Evolutionary conservation across 2,797 vertebrate species (phyloP), one percentile per base, ranked within the genome.

Genomic region (Bovichtus diacanthus): DNA sequence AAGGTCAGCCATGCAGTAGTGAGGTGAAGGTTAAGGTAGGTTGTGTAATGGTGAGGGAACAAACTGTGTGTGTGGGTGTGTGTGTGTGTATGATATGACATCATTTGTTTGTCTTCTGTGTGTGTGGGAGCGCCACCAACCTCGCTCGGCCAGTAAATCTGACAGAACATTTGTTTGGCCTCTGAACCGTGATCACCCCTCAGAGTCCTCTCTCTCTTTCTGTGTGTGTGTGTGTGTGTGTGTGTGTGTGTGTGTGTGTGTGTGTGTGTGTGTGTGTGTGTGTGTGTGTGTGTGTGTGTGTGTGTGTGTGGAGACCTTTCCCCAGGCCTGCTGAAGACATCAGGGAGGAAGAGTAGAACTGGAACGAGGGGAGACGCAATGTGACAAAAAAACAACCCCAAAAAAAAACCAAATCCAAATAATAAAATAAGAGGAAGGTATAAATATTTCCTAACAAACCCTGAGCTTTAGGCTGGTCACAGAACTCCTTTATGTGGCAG

Each of bases 161-260:
- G 96, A 95, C 94, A 95, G 94, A 96, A 94, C 95, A 95, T 96
- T 94, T 94, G 94, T 96, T 96, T 96, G 96, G 94, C 94, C 95
- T 95, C 94, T 95, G 95, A 96, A 94, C 95, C 89, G 73, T 67
- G 87, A 80, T 80, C 66, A 83, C 90, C 94, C 82, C 92, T 92
- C 90, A 18, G 87, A 89, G 85, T 84, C 80, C 73, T 64, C 27
- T 69, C 23, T 54, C 51, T 68, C 43, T 50, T 1, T 43, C 9
- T 53, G 27, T 71, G 25, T 41, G 8, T 54, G 59, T 59, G 70
- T 53, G 39, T 36, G 36, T 70, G 25, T 72, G 27, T 63, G 34
- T 44, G 54, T 46, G 60, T 51, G 47, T 29, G 43, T 25, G n/a
- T n/a, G n/a, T n/a, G n/a, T n/a, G n/a, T n/a, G n/a, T n/a, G n/a